These are phyloP conservation scores for Pseudorasbora parva DNA, from an alignment of 2,113 vertebrate species.

Conservation along the genomic window DNA sequence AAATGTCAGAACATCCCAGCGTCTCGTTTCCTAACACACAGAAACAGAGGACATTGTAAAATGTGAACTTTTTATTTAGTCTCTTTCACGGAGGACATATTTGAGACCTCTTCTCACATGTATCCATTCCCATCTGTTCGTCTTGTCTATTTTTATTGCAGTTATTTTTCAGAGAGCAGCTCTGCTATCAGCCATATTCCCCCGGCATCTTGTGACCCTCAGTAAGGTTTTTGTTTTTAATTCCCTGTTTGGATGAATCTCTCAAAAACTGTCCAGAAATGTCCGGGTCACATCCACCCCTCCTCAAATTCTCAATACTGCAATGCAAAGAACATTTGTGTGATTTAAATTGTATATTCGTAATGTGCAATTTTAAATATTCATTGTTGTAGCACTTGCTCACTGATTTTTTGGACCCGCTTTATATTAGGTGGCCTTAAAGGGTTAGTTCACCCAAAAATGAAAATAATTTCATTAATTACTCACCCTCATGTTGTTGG, in stretches of 20 bases:
- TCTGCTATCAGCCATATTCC: not conserved
- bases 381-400: no score
- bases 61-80: not conserved
- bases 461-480: no score
- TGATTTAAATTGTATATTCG: not conserved
- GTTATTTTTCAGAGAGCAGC: not conserved
- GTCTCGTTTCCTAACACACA: not conserved
- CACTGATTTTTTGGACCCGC: no score
- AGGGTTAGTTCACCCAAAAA: no score
- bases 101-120: not conserved
- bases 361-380: no score
- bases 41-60: not conserved
- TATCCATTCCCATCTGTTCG: not conserved
- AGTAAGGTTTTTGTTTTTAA: not conserved
- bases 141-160: not conserved
- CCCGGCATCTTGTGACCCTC: not conserved
- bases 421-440: no score
- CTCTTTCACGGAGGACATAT: constrained; percentile 1
- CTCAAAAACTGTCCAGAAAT: not conserved
- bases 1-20: not conserved
- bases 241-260: not conserved
- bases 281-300: not conserved
- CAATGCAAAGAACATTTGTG: not conserved
- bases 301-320: not conserved
- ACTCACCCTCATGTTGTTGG: no score